Conservation (phyloP, 2,888 invertebrate species). For the Cyclophora punctaria region DNA sequence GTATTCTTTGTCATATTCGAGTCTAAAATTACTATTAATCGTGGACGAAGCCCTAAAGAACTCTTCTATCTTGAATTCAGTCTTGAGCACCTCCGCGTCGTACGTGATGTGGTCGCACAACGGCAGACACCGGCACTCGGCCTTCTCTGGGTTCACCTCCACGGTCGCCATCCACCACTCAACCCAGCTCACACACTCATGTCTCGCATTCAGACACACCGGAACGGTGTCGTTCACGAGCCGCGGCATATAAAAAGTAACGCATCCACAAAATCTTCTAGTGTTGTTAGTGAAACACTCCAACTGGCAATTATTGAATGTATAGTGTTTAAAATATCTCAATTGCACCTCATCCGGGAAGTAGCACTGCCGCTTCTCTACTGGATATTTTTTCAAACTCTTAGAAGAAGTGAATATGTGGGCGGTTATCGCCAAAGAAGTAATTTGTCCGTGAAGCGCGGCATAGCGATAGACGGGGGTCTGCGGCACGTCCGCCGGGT, state of each 20-base stretch:
- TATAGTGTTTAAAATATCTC: slow-evolving; percentile 23
- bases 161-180: no score
- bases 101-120: slow-evolving; percentile 73
- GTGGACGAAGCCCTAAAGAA: not conserved
- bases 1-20: not conserved
- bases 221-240: not conserved
- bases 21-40: not conserved
- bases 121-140: slow-evolving; percentile 15
- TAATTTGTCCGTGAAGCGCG: slow-evolving; percentile 13
- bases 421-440: slow-evolving; percentile 23
- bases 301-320: slow-evolving; percentile 23
- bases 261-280: slow-evolving; percentile 9
- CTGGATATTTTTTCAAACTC: not conserved
- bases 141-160: no score
- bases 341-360: slow-evolving; percentile 21
- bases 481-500: slow-evolving; percentile 26
- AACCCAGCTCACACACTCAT: no score
- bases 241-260: slow-evolving; percentile 6
- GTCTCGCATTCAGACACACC: no score
- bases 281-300: slow-evolving; percentile 26
- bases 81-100: slow-evolving; percentile 77
- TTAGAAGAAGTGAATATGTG: not conserved
- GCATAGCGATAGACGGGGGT: slow-evolving; percentile 23
- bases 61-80: slow-evolving; percentile 54
- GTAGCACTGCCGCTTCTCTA: slow-evolving; percentile 24